A percentile compares a stretch with the other conserved stretches of the same genome.
phyloP scores from a whole-genome alignment of 2,113 vertebrate genomes.

The Pseudopodoces humilis region DNA sequence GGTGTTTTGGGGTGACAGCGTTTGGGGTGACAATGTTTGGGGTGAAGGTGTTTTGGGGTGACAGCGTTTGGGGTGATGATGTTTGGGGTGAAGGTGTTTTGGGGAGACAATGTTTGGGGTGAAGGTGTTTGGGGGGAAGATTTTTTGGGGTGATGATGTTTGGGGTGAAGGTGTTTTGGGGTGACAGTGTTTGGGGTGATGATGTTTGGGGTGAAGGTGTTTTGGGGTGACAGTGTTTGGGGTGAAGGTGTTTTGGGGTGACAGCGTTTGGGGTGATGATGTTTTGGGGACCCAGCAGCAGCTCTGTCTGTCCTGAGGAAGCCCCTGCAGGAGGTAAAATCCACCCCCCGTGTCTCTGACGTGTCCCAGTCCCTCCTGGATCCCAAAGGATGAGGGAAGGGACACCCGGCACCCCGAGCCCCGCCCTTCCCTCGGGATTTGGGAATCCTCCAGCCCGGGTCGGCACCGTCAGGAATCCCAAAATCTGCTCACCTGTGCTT shows the following conservation, averaged over 20 bases:
- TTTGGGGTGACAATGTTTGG: too few species aligned
- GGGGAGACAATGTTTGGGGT: too few species aligned
- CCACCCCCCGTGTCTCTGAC: background rate
- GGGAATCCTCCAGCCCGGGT: background rate
- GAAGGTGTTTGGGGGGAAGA: background rate
- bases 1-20: too few species aligned
- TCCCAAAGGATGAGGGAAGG: background rate
- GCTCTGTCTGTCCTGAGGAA: fast-evolving
- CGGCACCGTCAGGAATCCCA: fast-evolving
- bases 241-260: too few species aligned
- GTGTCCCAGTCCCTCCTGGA: fast-evolving
- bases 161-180: too few species aligned
- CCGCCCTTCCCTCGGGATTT: background rate
- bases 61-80: too few species aligned
- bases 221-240: too few species aligned
- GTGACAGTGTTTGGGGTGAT: too few species aligned
- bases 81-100: too few species aligned
- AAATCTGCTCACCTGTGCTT: background rate
- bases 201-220: too few species aligned
- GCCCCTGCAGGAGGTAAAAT: background rate
- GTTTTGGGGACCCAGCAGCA: background rate
- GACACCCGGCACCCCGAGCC: background rate
- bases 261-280: background rate
- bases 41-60: too few species aligned
- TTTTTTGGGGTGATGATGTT: background rate